A percentile compares a stretch with the other conserved stretches of the same genome.
Conservation (phyloP, 2,113 vertebrate species). For the Marmota monax region DNA sequence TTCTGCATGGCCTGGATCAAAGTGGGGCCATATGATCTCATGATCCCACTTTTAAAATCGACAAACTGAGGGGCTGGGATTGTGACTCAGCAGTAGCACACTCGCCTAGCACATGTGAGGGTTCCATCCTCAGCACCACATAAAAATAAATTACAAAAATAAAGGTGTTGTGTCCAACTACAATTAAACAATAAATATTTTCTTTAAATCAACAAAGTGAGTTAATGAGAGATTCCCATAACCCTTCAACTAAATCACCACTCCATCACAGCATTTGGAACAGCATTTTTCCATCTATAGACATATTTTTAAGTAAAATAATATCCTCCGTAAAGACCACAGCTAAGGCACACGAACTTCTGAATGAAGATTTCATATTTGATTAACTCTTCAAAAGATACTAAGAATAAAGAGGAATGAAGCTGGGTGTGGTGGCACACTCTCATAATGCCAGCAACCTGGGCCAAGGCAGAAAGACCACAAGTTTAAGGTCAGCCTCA, state of each 20-base stretch:
- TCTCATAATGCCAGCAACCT: too few species aligned
- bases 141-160: too few species aligned
- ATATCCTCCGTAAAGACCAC: neutral
- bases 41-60: neutral
- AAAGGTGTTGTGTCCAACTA: too few species aligned
- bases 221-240: neutral
- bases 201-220: neutral
- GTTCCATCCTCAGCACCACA: too few species aligned
- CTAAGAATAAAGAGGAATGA: neutral
- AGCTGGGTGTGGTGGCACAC: too few species aligned
- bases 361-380: neutral
- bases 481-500: too few species aligned
- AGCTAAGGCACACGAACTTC: neutral
- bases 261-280: neutral
- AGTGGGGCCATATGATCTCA: neutral
- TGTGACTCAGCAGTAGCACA: too few species aligned
- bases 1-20: too few species aligned
- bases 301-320: neutral
- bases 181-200: too few species aligned
- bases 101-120: too few species aligned
- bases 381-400: slow-evolving; percentile 31
- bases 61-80: neutral
- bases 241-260: neutral
- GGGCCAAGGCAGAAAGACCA: too few species aligned
- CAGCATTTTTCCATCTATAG: neutral